These are phyloP conservation scores for Ptychoptera albimana DNA, from an alignment of 2,888 invertebrate species.

Conservation along the genomic window DNA sequence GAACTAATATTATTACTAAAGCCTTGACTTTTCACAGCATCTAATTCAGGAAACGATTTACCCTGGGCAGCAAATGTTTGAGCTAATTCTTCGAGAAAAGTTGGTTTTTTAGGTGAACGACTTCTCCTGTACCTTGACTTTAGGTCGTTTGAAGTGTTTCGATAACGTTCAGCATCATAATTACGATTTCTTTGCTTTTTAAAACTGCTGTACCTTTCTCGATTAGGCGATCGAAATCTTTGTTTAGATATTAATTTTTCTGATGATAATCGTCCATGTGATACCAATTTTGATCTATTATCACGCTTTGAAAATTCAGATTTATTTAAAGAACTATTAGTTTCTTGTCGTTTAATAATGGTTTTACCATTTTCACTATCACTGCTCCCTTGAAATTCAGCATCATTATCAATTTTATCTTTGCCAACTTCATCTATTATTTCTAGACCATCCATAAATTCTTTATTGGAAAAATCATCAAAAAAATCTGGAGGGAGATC, in stretches of 20 bases:
- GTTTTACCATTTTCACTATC: background rate
- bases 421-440: background rate
- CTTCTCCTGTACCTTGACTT: background rate
- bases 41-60: conserved; percentile 2
- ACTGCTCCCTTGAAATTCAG: background rate
- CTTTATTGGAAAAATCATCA: conserved; percentile 1
- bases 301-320: background rate
- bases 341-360: background rate
- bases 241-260: background rate
- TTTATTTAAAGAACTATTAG: background rate
- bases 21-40: background rate
- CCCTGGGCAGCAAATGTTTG: conserved; percentile 2
- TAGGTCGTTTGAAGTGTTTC: background rate
- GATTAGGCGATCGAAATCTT: background rate
- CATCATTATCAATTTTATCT: background rate
- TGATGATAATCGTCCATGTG: too few relatives aligned
- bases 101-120: background rate
- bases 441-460: conserved; percentile 2
- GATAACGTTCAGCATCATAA: background rate
- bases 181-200: background rate
- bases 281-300: background rate
- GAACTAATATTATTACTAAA: background rate
- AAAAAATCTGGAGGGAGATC: background rate
- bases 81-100: conserved; percentile 3
- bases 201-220: background rate